These are phyloP conservation scores for Sapayoa aenigma DNA, from an alignment of 2,113 vertebrate species.

Conservation along the genomic window DNA sequence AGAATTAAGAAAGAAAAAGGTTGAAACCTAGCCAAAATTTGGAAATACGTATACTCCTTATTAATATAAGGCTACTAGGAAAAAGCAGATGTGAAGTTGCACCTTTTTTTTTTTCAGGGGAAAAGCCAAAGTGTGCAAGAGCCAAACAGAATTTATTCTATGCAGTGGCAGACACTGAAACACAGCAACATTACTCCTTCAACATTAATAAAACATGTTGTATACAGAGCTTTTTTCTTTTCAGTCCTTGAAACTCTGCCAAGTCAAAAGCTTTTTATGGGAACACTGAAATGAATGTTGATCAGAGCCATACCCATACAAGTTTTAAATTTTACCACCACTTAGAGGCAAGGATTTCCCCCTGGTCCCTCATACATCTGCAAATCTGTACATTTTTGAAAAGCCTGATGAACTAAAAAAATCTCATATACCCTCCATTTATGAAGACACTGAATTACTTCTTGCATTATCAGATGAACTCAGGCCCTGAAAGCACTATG, in stretches of 20 bases:
- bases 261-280: slow-evolving; percentile 55
- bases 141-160: background rate
- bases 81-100: slow-evolving; percentile 24
- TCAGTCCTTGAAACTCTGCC: slow-evolving; percentile 24
- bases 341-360: background rate
- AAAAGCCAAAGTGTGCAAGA: background rate
- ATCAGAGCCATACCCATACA: slow-evolving; percentile 31
- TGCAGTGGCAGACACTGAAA: slow-evolving; percentile 22
- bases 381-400: background rate
- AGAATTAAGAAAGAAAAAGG: background rate
- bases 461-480: background rate
- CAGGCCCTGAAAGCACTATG: background rate
- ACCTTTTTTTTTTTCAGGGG: background rate
- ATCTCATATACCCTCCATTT: background rate
- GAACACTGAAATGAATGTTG: slow-evolving; percentile 30
- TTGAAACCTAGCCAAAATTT: background rate
- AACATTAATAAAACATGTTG: slow-evolving; percentile 53
- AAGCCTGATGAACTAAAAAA: background rate
- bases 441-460: background rate
- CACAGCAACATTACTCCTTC: slow-evolving; percentile 22
- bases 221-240: slow-evolving; percentile 12
- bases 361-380: background rate
- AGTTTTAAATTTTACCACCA: slow-evolving; percentile 36
- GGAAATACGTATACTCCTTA: background rate
- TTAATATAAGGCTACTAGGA: slow-evolving; percentile 17